These are phyloP conservation scores for Neoitamus cyanurus DNA, from an alignment of 2,888 invertebrate genomes.

Conservation along the genomic window DNA sequence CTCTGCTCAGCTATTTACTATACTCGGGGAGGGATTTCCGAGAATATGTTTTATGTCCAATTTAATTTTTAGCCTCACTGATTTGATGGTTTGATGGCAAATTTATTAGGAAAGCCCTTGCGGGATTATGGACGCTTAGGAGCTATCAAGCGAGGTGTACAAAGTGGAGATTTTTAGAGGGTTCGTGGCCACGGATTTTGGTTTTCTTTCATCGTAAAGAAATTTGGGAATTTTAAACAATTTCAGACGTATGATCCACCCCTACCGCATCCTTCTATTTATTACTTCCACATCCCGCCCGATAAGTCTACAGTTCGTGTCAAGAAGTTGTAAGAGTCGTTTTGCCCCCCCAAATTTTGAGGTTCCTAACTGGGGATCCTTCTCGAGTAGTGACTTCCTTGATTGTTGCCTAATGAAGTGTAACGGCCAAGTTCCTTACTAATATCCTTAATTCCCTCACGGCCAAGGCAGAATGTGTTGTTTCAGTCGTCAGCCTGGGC, in stretches of 20 bases:
- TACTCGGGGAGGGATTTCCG: not conserved
- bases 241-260: not conserved
- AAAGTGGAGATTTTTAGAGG: conserved; percentile 6
- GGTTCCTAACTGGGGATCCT: not conserved
- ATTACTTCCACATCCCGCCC: not conserved
- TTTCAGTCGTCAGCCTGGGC: not conserved
- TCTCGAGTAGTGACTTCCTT: conserved; percentile 41
- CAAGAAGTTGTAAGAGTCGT: not conserved
- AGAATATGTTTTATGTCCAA: conserved; percentile 48
- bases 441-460: conserved; percentile 32
- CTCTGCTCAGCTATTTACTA: conserved; percentile 31
- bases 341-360: not conserved
- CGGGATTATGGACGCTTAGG: conserved; percentile 41
- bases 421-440: conserved; percentile 13
- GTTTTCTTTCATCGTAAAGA: not conserved
- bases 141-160: conserved; percentile 17
- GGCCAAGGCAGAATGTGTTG: not conserved
- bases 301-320: not conserved
- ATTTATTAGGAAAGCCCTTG: conserved; percentile 45
- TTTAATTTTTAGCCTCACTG: conserved; percentile 49
- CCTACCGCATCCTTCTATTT: not conserved
- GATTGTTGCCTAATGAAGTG: conserved; percentile 37
- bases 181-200: not conserved
- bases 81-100: conserved; percentile 46
- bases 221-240: not conserved